Evolutionary conservation across 1,140 invertebrate species (phyloP).

Genomic region (Papilio polyxenes): DNA sequence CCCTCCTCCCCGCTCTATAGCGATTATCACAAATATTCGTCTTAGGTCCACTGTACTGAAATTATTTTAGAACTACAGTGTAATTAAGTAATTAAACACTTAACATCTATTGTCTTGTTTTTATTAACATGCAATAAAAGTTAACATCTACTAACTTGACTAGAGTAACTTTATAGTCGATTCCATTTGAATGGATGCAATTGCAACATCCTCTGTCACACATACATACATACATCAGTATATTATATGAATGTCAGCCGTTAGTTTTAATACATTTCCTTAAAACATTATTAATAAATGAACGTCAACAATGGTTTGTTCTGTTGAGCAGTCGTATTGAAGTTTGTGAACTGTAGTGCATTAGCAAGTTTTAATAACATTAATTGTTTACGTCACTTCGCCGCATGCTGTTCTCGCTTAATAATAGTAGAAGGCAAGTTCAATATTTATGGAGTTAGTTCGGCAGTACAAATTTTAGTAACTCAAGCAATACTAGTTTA

Average conservation of each 20-base stretch:
- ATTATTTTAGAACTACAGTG: not conserved
- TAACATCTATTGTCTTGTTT: not conserved
- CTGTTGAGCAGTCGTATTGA: slow-evolving; percentile 58
- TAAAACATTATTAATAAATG: slow-evolving; percentile 76
- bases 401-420: slow-evolving; percentile 64
- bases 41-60: no score
- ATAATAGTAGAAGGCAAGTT: slow-evolving; percentile 62
- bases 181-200: not conserved
- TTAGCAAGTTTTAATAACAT: slow-evolving; percentile 75
- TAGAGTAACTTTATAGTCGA: not conserved
- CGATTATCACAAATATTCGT: no score
- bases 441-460: slow-evolving; percentile 71
- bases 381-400: slow-evolving; percentile 71
- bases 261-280: slow-evolving; percentile 45
- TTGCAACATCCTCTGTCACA: not conserved
- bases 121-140: not conserved
- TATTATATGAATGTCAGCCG: not conserved
- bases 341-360: slow-evolving; percentile 57
- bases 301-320: slow-evolving; percentile 62
- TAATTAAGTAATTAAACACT: not conserved
- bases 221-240: no score
- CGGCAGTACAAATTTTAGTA: slow-evolving; percentile 56
- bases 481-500: slow-evolving; percentile 36
- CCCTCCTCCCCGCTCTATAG: no score
- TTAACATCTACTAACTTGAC: not conserved